Evolutionary conservation across 2,797 vertebrate species (phyloP), one percentile per base, ranked within the genome.

Genomic region (Siniperca obscura): DNA sequence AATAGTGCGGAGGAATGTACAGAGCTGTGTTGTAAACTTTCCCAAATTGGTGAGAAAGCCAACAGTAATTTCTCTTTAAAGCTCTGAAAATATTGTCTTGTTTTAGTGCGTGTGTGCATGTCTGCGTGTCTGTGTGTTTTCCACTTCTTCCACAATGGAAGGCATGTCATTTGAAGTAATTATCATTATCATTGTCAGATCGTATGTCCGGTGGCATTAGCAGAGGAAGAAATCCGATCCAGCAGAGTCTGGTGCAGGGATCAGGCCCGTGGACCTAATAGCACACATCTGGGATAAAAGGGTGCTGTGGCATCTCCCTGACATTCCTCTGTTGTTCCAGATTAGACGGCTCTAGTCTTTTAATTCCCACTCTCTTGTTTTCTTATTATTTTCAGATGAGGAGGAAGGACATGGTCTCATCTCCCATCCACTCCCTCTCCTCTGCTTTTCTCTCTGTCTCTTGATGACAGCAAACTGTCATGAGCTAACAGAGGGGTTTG

Each of bases 171-270:
- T 92, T 87, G 53, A 70, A 64, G 92, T 90, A 92, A 90, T 95
- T 83, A 91, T 92, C 90, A 93, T 95, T 89, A 92, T 91, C 88
- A 82, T 72, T 80, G 88, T 91, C 91, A 92, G 91, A 93, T 93
- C 60, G 27, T 72, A 86, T 91, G 87, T 92, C 88, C 83, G 78
- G 75, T 90, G 92, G 90, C 86, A 89, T 93, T 87, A 92, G 70
- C 44, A n/a, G 74, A 78, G 69, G 81, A 70, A 72, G 85, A 83
- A 90, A 91, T 81, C 27, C 0, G 75, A 90, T 89, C 90, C 88
- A 76, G 84, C 57, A 48, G 76, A 78, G 81, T 80, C 85, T 89
- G 85, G 78, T 52, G 40, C 80, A 2, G 62, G 75, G 70, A 80
- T 78, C 69, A 52, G 77, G 76, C 79, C 86, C 52, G 62, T 64